Evolutionary conservation across 2,797 vertebrate species (phyloP).

Genomic region (Onychomys arenicola): DNA sequence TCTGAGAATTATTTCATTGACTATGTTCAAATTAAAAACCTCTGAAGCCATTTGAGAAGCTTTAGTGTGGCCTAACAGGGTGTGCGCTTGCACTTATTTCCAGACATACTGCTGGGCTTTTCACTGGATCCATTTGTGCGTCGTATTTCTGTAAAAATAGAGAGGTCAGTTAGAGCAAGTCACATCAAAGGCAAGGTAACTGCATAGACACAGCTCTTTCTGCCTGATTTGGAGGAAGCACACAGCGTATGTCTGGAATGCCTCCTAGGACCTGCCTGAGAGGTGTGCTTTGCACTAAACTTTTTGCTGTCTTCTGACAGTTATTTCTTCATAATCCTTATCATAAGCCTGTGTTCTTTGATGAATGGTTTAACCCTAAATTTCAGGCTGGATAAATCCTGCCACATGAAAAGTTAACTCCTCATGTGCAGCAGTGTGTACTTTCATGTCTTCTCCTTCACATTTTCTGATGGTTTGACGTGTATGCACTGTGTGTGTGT

Average conservation of each 20-base stretch:
- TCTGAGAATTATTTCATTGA: constrained; percentile 70
- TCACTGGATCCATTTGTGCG: constrained; percentile 74
- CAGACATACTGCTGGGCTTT: constrained; percentile 76
- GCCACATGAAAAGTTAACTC: constrained; percentile 78
- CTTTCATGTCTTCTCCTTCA: not conserved
- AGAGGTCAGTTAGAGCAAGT: constrained; percentile 81
- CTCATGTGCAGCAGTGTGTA: constrained; percentile 57
- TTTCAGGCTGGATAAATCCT: constrained; percentile 81
- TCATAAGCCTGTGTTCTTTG: constrained; percentile 85
- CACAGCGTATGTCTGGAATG: constrained; percentile 83
- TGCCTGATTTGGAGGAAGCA: constrained; percentile 85
- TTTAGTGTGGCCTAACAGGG: constrained; percentile 61
- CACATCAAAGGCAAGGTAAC: constrained; percentile 86
- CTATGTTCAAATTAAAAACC: constrained; percentile 69
- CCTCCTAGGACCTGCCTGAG: constrained; percentile 85
- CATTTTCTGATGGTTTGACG: not conserved
- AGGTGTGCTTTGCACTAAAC: constrained; percentile 86
- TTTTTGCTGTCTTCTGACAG: constrained; percentile 86
- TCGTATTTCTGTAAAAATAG: constrained; percentile 79
- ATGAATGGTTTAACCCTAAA: constrained; percentile 87
- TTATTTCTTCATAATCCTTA: constrained; percentile 88
- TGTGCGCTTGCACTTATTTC: constrained; percentile 70
- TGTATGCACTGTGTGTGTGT: not conserved
- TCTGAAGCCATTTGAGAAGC: constrained; percentile 64
- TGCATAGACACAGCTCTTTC: constrained; percentile 84